Conservation (phyloP, 2,888 invertebrate species). For the Polyommatus icarus region DNA sequence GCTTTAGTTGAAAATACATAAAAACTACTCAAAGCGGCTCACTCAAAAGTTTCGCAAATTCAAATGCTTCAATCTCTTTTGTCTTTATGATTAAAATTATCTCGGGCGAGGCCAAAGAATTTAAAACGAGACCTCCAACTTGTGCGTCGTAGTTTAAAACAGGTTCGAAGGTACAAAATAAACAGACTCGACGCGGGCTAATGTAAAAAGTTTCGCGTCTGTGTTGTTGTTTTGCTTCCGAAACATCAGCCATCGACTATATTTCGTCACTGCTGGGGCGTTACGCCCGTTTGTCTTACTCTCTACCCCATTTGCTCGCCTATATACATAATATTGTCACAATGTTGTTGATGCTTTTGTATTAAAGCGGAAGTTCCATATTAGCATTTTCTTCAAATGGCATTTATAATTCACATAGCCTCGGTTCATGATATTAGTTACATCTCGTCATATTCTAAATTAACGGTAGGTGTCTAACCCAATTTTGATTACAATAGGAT, state of each 20-base stretch:
- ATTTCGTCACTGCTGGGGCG: slow-evolving; percentile 47
- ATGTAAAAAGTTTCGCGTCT: slow-evolving; percentile 71
- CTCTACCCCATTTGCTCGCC: slow-evolving; percentile 39
- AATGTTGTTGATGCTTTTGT: neutral
- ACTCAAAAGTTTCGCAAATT: slow-evolving; percentile 57
- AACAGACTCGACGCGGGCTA: slow-evolving; percentile 65
- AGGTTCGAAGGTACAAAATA: slow-evolving; percentile 66
- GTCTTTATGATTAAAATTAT: slow-evolving; percentile 74
- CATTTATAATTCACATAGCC: neutral
- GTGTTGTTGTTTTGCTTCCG: slow-evolving; percentile 60
- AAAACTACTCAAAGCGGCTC: slow-evolving; percentile 59
- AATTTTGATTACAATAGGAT: neutral
- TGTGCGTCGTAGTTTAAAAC: slow-evolving; percentile 61
- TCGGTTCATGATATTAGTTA: neutral
- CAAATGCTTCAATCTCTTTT: slow-evolving; percentile 59
- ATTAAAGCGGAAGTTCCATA: neutral
- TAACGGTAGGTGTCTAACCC: neutral
- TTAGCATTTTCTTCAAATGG: neutral
- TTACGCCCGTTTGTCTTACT: slow-evolving; percentile 34
- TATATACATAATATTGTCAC: neutral
- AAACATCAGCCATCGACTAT: slow-evolving; percentile 62
- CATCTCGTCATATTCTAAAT: neutral
- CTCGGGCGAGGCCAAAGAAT: slow-evolving; percentile 57
- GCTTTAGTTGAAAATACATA: slow-evolving; percentile 42
- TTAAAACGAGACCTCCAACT: slow-evolving; percentile 72